These are phyloP conservation scores for Neopelma chrysocephalum DNA, from an alignment of 2,797 vertebrate species.

Conservation along the genomic window DNA sequence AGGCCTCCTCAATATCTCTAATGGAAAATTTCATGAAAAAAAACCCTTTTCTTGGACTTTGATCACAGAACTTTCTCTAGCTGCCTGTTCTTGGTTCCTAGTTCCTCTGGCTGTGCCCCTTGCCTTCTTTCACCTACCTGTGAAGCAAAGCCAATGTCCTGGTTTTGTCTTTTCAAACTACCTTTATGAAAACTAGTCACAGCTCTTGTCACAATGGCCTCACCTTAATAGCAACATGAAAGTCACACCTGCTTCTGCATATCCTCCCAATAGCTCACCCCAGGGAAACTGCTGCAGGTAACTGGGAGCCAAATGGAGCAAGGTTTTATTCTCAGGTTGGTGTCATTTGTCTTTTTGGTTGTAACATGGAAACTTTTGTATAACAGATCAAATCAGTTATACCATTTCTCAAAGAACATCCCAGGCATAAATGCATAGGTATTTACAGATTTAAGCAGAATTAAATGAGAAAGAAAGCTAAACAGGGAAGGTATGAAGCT, in stretches of 20 bases:
- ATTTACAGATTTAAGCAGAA: constrained; percentile 51
- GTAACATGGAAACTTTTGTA: constrained; percentile 35
- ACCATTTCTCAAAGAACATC: neutral
- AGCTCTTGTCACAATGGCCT: constrained; percentile 55
- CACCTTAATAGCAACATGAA: constrained; percentile 59
- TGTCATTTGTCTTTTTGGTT: constrained; percentile 25
- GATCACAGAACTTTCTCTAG: constrained; percentile 60
- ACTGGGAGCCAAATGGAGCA: constrained; percentile 25
- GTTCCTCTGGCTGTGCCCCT: constrained; percentile 49
- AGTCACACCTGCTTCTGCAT: constrained; percentile 36
- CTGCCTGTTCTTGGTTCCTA: constrained; percentile 42
- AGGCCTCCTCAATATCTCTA: constrained; percentile 62
- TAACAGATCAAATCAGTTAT: constrained; percentile 6
- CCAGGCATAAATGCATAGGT: constrained; percentile 11
- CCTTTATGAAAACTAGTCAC: constrained; percentile 30
- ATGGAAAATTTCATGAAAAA: constrained; percentile 40
- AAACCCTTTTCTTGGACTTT: constrained; percentile 29
- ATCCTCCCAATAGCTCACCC: constrained; percentile 50
- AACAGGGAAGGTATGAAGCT: neutral
- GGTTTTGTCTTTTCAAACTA: constrained; percentile 63
- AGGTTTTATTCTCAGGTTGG: constrained; percentile 54
- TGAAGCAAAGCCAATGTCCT: constrained; percentile 31
- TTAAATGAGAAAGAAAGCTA: neutral
- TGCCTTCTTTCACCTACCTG: constrained; percentile 50
- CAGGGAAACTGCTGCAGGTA: constrained; percentile 14